Evolutionary conservation across 2,797 vertebrate species (phyloP).

Genomic region (Ispidina picta): DNA sequence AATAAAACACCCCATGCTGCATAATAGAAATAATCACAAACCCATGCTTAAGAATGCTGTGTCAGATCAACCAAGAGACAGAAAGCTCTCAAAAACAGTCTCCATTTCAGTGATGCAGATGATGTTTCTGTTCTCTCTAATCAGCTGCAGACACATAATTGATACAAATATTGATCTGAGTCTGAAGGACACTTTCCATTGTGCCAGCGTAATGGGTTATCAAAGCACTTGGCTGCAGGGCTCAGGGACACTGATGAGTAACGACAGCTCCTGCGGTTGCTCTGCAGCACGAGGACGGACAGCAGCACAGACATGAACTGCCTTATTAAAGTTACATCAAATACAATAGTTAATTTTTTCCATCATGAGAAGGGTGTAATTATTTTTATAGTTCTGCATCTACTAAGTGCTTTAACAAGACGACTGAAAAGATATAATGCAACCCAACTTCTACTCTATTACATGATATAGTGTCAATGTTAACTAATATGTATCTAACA

Average conservation of each 20-base stretch:
- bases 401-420: not conserved
- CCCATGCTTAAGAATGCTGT: not conserved
- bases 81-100: not conserved
- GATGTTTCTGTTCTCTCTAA: not conserved
- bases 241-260: slow-evolving; percentile 7
- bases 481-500: not conserved
- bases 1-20: not conserved
- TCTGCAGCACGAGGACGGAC: not conserved
- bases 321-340: not conserved
- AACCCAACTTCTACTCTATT: not conserved
- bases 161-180: slow-evolving; percentile 50
- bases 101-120: not conserved
- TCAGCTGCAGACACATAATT: slow-evolving; percentile 46
- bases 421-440: not conserved
- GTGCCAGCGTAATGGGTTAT: not conserved
- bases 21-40: not conserved
- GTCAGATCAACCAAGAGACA: not conserved
- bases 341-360: not conserved
- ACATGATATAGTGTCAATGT: not conserved
- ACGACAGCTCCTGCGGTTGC: not conserved
- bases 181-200: slow-evolving; percentile 57
- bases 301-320: not conserved
- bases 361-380: not conserved
- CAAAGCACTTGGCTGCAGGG: slow-evolving; percentile 50
- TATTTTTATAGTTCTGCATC: not conserved